A percentile compares a stretch with the other conserved stretches of the same genome.
phyloP scores from a whole-genome alignment of 2,888 invertebrate species.

The Tetropium fuscum region DNA sequence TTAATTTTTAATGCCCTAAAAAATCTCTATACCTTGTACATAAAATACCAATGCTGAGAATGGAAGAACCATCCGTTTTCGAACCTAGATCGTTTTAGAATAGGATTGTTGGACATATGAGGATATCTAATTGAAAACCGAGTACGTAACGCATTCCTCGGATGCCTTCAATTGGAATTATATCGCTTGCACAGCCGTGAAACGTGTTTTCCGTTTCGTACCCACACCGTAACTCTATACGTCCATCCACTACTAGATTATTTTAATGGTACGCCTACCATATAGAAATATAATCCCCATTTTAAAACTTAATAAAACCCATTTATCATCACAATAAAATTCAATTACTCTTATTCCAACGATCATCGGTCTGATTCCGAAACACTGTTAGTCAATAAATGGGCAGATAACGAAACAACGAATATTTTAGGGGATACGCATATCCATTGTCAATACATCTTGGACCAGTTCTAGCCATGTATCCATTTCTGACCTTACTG shows the following conservation, averaged over 20 bases:
- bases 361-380: conserved; percentile 17
- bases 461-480: conserved; percentile 29
- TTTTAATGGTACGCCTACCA: conserved; percentile 46
- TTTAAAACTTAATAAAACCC: conserved; percentile 26
- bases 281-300: conserved; percentile 31
- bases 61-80: too few relatives aligned
- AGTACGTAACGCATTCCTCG: conserved; percentile 37
- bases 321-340: conserved; percentile 34
- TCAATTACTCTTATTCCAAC: conserved; percentile 28
- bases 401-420: conserved; percentile 21
- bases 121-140: conserved; percentile 34
- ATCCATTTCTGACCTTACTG: conserved; percentile 43
- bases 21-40: too few relatives aligned
- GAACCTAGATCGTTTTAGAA: conserved; percentile 36
- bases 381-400: conserved; percentile 17
- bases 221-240: conserved; percentile 47
- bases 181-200: conserved; percentile 45
- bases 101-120: conserved; percentile 38
- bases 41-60: too few relatives aligned
- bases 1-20: too few relatives aligned
- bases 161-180: conserved; percentile 43
- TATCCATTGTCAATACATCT: conserved; percentile 38
- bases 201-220: conserved; percentile 46
- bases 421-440: conserved; percentile 25
- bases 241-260: conserved; percentile 45